Conservation (phyloP, 1,140 invertebrate genomes). For the Pinna nobilis region DNA sequence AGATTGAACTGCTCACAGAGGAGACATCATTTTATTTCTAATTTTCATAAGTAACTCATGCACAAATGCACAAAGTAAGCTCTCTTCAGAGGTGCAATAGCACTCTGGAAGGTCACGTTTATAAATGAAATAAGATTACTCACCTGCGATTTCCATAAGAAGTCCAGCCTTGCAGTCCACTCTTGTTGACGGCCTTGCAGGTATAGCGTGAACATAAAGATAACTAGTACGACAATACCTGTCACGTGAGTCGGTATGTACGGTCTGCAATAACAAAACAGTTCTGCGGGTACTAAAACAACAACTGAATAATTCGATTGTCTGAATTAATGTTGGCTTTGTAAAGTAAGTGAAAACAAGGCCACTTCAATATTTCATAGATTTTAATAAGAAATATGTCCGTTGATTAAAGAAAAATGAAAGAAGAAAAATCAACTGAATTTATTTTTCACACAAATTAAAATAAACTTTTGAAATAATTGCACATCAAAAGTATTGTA, state of each 20-base stretch:
- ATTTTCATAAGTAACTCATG: not conserved
- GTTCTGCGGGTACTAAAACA: not conserved
- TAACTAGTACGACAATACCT: constrained; percentile 81
- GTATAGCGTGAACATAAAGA: constrained; percentile 87
- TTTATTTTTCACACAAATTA: no score
- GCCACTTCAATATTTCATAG: no score
- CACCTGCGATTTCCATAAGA: constrained; percentile 94
- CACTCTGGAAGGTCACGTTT: no score
- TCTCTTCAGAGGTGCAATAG: no score
- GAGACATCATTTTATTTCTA: not conserved
- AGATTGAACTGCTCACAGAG: no score
- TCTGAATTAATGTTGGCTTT: not conserved
- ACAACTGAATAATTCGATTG: not conserved
- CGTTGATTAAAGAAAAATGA: no score
- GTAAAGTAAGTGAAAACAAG: not conserved
- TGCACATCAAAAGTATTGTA: no score
- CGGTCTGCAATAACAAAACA: constrained; percentile 55
- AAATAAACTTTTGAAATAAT: no score
- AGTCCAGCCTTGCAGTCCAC: constrained; percentile 84
- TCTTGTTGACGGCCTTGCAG: constrained; percentile 87
- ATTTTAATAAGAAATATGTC: no score
- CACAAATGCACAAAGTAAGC: not conserved
- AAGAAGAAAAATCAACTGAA: no score
- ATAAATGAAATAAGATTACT: constrained; percentile 5
- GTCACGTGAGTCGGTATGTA: constrained; percentile 74